Evolutionary conservation across 2,797 vertebrate species (phyloP).

Genomic region (Molossus molossus): DNA sequence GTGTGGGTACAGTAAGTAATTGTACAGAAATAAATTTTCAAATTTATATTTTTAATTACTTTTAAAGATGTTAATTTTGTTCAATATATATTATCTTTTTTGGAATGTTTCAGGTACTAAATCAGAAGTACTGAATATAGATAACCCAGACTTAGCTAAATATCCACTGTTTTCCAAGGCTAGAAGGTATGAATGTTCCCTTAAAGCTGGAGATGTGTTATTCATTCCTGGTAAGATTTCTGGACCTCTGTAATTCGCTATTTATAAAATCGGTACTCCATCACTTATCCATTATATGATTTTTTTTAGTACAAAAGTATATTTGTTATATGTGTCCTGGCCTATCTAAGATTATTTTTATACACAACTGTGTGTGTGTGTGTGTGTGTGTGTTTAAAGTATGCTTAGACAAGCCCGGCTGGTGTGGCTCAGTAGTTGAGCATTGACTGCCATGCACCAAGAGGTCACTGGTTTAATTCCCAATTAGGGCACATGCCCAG

Average conservation of each 20-base stretch:
- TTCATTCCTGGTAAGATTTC: constrained; percentile 95
- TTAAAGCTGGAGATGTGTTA: constrained; percentile 96
- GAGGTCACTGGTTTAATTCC: no score
- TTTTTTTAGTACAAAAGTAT: constrained; percentile 26
- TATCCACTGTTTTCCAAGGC: constrained; percentile 96
- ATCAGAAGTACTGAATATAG: constrained; percentile 96
- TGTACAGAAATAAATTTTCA: constrained; percentile 60
- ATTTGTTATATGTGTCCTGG: constrained; percentile 13
- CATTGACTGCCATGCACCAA: no score
- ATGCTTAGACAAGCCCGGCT: neutral
- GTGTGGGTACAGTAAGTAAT: constrained; percentile 9
- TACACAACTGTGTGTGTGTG: neutral
- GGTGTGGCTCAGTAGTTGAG: no score
- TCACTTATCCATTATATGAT: neutral
- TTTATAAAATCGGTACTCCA: constrained; percentile 53
- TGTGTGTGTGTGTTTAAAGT: neutral
- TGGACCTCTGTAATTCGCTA: neutral
- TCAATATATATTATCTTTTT: constrained; percentile 64
- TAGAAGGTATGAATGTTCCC: constrained; percentile 92
- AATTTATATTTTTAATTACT: constrained; percentile 56
- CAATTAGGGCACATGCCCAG: no score
- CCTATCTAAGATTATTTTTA: constrained; percentile 23
- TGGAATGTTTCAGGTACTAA: constrained; percentile 93
- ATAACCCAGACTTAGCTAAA: constrained; percentile 93
- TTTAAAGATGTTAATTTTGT: constrained; percentile 58